Conservation (phyloP, 2,888 invertebrate species). For the Brassicogethes aeneus region DNA sequence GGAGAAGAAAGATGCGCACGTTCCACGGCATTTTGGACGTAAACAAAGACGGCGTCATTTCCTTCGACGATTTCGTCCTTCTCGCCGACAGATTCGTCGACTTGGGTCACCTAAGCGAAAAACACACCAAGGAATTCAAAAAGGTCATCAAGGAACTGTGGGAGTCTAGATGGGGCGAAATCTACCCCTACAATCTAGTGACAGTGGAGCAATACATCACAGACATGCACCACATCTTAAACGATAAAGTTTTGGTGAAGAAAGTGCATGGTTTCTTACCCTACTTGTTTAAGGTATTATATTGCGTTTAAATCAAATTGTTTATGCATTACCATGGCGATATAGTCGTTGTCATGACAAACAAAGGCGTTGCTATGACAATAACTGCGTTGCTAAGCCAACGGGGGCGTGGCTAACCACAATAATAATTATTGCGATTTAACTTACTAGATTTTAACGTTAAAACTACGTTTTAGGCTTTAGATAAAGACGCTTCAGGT, state of each 20-base stretch:
- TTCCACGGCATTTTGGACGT: slow-evolving; percentile 75
- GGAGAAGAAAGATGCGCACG: slow-evolving; percentile 80
- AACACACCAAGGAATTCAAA: slow-evolving; percentile 60
- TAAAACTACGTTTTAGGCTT: slow-evolving; percentile 48
- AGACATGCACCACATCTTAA: slow-evolving; percentile 74
- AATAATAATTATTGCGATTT: not conserved
- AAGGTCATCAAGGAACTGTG: slow-evolving; percentile 65
- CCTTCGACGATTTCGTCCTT: slow-evolving; percentile 71
- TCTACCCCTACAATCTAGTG: slow-evolving; percentile 72
- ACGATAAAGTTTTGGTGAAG: slow-evolving; percentile 63
- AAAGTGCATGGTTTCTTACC: slow-evolving; percentile 72
- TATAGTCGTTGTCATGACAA: not conserved
- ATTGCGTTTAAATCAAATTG: no score
- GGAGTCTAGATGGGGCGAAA: slow-evolving; percentile 77
- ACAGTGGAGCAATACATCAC: slow-evolving; percentile 74
- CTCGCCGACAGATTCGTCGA: slow-evolving; percentile 65
- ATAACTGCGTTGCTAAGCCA: no score
- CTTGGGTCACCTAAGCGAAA: slow-evolving; percentile 61
- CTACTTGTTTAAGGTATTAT: slow-evolving; percentile 76
- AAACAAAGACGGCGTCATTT: slow-evolving; percentile 78
- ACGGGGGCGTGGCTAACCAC: no score
- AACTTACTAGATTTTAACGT: not conserved
- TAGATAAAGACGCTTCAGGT: slow-evolving; percentile 72
- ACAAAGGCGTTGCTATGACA: no score
- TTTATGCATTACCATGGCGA: not conserved